Percentiles rank a stretch among this genome's conserved stretches.
Evolutionary conservation across 2,888 invertebrate species (phyloP).

Genomic region (Augiades crinisus): DNA sequence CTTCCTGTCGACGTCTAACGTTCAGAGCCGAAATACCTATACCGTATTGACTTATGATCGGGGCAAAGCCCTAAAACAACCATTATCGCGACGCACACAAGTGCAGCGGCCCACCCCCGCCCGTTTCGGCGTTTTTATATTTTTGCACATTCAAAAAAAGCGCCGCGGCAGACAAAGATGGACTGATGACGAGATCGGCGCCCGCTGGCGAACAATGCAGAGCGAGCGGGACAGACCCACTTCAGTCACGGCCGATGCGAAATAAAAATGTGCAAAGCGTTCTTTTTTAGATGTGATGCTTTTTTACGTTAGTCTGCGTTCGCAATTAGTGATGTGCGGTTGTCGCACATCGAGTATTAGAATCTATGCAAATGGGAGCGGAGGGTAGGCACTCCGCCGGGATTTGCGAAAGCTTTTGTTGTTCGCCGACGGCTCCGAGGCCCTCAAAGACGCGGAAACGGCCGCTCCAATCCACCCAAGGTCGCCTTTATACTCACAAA

Average conservation of each 20-base stretch:
- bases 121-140: constrained; percentile 79
- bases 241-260: constrained; percentile 71
- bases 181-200: constrained; percentile 72
- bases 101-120: constrained; percentile 61
- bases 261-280: constrained; percentile 79
- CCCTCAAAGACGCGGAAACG: constrained; percentile 57
- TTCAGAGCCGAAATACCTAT: constrained; percentile 36
- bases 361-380: constrained; percentile 63
- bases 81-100: constrained; percentile 72
- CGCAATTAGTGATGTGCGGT: constrained; percentile 79
- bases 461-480: constrained; percentile 54
- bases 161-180: constrained; percentile 77
- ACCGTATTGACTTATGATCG: constrained; percentile 78
- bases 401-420: constrained; percentile 57
- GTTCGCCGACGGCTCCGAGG: constrained; percentile 39
- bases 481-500: constrained; percentile 40
- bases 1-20: constrained; percentile 31
- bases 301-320: constrained; percentile 80
- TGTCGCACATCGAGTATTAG: constrained; percentile 66
- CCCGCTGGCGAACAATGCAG: constrained; percentile 60
- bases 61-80: constrained; percentile 74
- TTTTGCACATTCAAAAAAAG: constrained; percentile 80
- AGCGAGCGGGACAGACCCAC: constrained; percentile 67
- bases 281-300: constrained; percentile 78
- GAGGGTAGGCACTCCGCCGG: constrained; percentile 34